Evolutionary conservation across 2,113 vertebrate species (phyloP).

Genomic region (Myrmecobius fasciatus): DNA sequence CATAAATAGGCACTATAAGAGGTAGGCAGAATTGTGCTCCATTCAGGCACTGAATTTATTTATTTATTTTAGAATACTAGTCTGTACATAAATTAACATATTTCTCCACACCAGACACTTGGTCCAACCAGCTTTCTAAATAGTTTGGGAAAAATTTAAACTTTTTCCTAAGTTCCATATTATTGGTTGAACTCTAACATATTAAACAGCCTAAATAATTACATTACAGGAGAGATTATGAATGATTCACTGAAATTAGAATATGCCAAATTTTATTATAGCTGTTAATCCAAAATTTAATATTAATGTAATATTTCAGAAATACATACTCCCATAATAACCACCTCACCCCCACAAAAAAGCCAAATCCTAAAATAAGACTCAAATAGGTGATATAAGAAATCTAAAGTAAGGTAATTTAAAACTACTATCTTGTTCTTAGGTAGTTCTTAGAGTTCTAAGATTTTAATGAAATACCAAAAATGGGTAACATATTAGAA

Average conservation of each 20-base stretch:
- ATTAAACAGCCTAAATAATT: constrained; percentile 74
- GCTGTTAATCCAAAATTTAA: constrained; percentile 64
- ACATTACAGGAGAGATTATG: constrained; percentile 73
- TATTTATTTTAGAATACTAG: constrained; percentile 62
- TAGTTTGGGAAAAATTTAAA: constrained; percentile 71
- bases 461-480: not conserved
- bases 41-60: constrained; percentile 8
- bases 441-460: not conserved
- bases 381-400: constrained; percentile 43
- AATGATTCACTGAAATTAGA: constrained; percentile 81
- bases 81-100: constrained; percentile 68
- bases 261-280: constrained; percentile 73
- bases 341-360: constrained; percentile 57
- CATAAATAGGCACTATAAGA: not conserved
- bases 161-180: constrained; percentile 74
- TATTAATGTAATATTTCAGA: constrained; percentile 68
- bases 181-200: constrained; percentile 76
- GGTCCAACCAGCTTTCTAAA: constrained; percentile 69
- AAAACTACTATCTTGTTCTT: not conserved
- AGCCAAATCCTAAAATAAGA: constrained; percentile 38
- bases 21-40: constrained; percentile 43
- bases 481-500: not conserved
- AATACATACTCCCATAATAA: constrained; percentile 64
- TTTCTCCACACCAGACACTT: constrained; percentile 58
- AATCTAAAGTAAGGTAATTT: constrained; percentile 29